These are phyloP conservation scores for Capitella teleta DNA, from an alignment of 1,140 invertebrate species.

Conservation along the genomic window DNA sequence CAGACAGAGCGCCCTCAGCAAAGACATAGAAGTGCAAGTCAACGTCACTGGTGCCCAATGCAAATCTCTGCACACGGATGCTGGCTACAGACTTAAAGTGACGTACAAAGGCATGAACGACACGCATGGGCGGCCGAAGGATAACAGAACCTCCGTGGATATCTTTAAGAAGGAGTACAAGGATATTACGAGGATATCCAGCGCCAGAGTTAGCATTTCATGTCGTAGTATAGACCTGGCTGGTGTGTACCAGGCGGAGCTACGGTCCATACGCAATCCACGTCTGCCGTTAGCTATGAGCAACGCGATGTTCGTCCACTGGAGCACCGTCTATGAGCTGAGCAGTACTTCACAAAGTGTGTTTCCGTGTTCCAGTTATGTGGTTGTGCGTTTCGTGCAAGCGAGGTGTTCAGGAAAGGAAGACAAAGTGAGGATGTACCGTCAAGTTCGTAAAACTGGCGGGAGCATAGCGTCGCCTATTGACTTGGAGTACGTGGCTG, in stretches of 20 bases:
- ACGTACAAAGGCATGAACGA: conserved; percentile 4
- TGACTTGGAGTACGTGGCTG: conserved; percentile 3
- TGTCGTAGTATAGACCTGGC: conserved; percentile 2
- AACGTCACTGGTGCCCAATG: conserved; percentile 1
- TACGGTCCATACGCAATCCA: not conserved
- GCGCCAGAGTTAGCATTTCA: not conserved
- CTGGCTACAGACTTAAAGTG: not conserved
- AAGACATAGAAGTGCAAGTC: not conserved
- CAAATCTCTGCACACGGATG: not conserved
- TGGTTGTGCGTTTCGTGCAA: not conserved
- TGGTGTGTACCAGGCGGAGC: conserved; percentile 2
- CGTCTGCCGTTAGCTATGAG: conserved; percentile 3
- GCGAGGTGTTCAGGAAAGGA: conserved; percentile 6
- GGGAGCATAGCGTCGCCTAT: conserved; percentile 4
- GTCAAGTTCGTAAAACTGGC: not conserved
- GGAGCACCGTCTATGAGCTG: not conserved
- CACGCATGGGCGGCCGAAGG: not conserved
- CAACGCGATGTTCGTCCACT: conserved; percentile 3
- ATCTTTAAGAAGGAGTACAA: not conserved
- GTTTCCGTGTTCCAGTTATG: not conserved
- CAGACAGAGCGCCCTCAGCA: not conserved
- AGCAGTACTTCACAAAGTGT: not conserved
- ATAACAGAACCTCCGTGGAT: not conserved
- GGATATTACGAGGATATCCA: not conserved
- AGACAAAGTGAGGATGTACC: conserved; percentile 7